These are phyloP conservation scores for Cheumatopsyche charites DNA, from an alignment of 1,140 invertebrate species.

Conservation along the genomic window DNA sequence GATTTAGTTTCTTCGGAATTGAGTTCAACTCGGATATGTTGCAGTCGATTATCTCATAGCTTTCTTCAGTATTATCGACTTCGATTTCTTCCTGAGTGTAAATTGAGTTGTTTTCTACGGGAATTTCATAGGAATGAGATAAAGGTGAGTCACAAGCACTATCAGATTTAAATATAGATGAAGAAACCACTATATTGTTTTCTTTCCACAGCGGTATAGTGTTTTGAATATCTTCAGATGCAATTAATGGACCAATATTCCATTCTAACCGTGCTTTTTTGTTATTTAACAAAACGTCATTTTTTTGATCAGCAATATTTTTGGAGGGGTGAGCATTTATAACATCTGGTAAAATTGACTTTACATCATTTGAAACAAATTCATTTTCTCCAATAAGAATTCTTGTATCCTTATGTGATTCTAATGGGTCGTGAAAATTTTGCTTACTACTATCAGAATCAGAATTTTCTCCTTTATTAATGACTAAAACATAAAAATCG, in stretches of 20 bases:
- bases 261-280: neutral
- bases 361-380: too few relatives aligned
- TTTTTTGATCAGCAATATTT: too few relatives aligned
- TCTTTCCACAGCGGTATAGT: conserved; percentile 23
- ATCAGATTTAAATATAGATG: conserved; percentile 19
- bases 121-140: conserved; percentile 10
- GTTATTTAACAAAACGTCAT: neutral
- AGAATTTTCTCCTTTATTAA: conserved; percentile 38
- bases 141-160: neutral
- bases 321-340: neutral
- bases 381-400: too few relatives aligned
- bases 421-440: too few relatives aligned
- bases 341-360: neutral
- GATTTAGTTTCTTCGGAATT: conserved; percentile 53
- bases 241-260: neutral
- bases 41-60: conserved; percentile 57
- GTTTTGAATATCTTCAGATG: neutral
- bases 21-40: conserved; percentile 58
- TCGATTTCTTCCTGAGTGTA: conserved; percentile 56
- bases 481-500: conserved; percentile 40
- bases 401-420: too few relatives aligned
- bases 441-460: conserved; percentile 25
- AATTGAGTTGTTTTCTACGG: conserved; percentile 41
- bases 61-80: conserved; percentile 51
- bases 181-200: neutral